A percentile compares a stretch with the other conserved stretches of the same genome.
These are phyloP conservation scores for Manacus vitellinus DNA, from an alignment of 2,113 vertebrate genomes.

Conservation along the genomic window DNA sequence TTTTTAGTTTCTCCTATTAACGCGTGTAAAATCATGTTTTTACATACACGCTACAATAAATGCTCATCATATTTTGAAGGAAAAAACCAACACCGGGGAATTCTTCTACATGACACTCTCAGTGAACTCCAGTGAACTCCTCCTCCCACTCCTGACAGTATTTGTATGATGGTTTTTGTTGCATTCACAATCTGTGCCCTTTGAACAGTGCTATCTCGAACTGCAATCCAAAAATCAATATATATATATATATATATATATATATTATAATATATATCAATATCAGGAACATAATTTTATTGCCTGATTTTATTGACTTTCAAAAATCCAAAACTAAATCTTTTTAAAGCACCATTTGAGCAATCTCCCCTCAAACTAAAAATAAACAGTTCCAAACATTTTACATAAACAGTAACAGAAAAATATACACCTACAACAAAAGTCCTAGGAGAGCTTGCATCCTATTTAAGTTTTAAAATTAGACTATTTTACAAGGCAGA, in stretches of 20 bases:
- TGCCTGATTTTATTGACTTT: background rate
- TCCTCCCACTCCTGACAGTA: background rate
- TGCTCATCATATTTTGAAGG: background rate
- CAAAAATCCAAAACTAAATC: background rate
- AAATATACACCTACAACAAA: background rate
- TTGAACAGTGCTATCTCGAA: background rate
- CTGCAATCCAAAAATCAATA: conserved; percentile 15
- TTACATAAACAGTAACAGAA: background rate
- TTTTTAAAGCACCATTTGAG: background rate
- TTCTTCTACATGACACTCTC: conserved; percentile 32
- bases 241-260: background rate
- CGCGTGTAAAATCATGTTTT: background rate
- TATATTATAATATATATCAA: background rate
- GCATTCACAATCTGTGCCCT: background rate
- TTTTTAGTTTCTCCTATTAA: background rate
- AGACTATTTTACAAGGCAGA: background rate
- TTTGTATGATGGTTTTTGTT: background rate
- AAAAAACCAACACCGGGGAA: background rate
- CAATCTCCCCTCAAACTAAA: background rate
- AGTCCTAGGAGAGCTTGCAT: background rate
- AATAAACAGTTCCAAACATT: background rate
- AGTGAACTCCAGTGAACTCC: conserved; percentile 39
- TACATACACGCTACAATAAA: background rate
- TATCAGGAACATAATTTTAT: background rate
- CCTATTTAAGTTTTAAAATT: background rate